Evolutionary conservation across 2,797 vertebrate species (phyloP), one percentile per base, ranked within the genome.

Genomic region (Cirrhinus molitorella): DNA sequence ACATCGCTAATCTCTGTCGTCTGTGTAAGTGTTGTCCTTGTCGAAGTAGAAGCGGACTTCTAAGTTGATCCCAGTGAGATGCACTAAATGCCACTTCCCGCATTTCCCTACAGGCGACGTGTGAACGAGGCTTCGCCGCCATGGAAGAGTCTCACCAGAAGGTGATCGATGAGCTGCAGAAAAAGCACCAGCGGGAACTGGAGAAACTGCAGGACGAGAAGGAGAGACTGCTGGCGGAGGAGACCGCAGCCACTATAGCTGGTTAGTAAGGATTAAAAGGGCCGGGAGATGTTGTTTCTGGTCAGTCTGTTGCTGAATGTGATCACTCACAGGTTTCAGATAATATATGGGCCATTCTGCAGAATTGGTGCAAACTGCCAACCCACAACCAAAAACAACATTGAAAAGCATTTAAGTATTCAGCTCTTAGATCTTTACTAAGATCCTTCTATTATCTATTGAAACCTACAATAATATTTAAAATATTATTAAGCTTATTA

Each of bases 91-190:
- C 28, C 21, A 31, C 49, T 55, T 73, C 19, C 19, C n/a, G 21
- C 49, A 9, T 63, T 31, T 31, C 59, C 55, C 1, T 68, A 9
- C 88, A 96, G 96, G 95, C 94, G 53, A 96, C 95, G 12, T 96
- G 96, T 51, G 96, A 96, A 90, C 84, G 96, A 81, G 95, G 95
- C 74, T 96, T 96, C 4, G 90, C 94, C 0, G 94, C 95, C 61
- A 96, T 96, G 96, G 95, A 96, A 90, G 95, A 95, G 84, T 96
- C 96, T 25, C 96, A 96, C 85, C 95, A 95, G 90, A 96, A 93
- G 84, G 95, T 95, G 53, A 91, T 96, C 3, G 96, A 96, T 5
- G 95, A 96, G 87, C 93, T 96, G 86, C 94, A 94, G 91, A 93
- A 91, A 80, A 96, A 96, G 87, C 93, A 96, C 90, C 95, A 96